phyloP scores from a whole-genome alignment of 2,113 vertebrate species.

The Actenoides lindsayi region DNA sequence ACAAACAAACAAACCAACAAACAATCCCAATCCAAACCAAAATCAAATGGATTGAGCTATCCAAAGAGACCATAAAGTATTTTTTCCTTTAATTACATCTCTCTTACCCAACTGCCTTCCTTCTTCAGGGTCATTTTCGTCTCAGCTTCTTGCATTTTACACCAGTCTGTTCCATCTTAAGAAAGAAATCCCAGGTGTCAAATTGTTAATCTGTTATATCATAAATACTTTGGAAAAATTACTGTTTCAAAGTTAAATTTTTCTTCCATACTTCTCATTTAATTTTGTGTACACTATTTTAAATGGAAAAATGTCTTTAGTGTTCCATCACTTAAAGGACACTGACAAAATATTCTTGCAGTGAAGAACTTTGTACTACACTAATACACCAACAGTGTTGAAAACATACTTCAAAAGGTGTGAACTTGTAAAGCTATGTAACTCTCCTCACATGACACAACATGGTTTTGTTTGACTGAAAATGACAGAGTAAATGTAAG shows the following conservation, averaged over 20 bases:
- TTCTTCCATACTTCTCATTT: background rate
- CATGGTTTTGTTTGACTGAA: background rate
- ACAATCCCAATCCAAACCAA: background rate
- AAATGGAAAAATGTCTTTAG: background rate
- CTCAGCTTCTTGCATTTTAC: background rate
- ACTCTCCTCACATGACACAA: background rate
- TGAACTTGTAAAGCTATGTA: background rate
- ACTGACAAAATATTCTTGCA: background rate
- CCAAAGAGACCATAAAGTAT: background rate
- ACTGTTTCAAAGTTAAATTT: background rate
- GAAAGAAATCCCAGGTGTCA: background rate
- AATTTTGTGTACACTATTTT: background rate
- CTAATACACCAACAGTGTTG: background rate
- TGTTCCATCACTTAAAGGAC: background rate
- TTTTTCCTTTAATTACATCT: background rate
- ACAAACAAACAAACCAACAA: background rate
- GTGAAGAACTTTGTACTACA: background rate
- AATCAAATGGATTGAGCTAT: background rate
- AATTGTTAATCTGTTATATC: background rate
- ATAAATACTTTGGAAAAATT: background rate
- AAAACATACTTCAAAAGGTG: background rate
- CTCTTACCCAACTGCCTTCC: background rate
- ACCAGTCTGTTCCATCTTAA: background rate
- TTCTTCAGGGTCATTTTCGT: background rate
- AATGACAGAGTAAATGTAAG: background rate